Evolutionary conservation across 2,888 invertebrate genomes (phyloP).

Genomic region (Dyspetes luteomarginatus): DNA sequence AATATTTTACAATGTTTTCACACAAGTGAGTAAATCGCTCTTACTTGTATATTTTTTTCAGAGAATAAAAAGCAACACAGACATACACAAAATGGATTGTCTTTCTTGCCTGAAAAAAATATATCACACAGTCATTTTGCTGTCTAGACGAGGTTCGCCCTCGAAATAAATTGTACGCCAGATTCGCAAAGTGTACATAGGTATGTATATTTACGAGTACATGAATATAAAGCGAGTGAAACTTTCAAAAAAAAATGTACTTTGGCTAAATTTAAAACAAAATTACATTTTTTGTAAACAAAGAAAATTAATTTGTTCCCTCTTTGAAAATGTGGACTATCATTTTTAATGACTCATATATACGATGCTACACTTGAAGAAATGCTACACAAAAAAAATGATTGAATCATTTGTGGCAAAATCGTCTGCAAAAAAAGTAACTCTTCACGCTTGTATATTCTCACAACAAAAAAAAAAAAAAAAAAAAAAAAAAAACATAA

Average conservation of each 20-base stretch:
- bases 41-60: constrained; percentile 7
- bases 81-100: not conserved
- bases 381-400: not conserved
- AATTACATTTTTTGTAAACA: not conserved
- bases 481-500: constrained; percentile 8
- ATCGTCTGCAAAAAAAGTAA: constrained; percentile 7
- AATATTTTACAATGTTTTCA: constrained; percentile 22
- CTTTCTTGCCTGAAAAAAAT: not conserved
- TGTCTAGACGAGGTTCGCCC: constrained; percentile 44
- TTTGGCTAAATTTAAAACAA: not conserved
- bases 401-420: not conserved
- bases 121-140: constrained; percentile 23
- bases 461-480: no score
- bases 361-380: not conserved
- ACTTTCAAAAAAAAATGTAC: no score
- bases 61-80: not conserved
- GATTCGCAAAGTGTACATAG: not conserved
- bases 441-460: no score
- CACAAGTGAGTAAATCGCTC: not conserved
- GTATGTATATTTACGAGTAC: not conserved
- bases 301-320: not conserved
- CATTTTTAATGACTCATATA: not conserved
- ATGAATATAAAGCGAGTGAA: no score
- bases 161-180: constrained; percentile 18
- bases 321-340: not conserved